Evolutionary conservation across 2,797 vertebrate genomes (phyloP).

Genomic region (Discoglossus pictus): DNA sequence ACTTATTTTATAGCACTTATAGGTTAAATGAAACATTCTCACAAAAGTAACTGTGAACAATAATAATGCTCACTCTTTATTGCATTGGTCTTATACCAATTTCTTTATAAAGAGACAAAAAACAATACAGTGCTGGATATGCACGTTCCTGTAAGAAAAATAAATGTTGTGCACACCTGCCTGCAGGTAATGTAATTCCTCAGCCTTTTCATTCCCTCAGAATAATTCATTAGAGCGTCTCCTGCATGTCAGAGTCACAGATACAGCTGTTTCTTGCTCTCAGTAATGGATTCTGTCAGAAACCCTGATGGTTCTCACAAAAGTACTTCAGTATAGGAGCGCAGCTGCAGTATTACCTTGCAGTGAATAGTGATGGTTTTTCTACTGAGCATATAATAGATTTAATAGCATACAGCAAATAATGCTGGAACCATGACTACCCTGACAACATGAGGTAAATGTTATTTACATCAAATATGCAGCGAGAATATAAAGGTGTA

Average conservation of each 20-base stretch:
- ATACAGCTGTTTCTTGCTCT: conserved; percentile 35
- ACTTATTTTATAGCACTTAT: too few relatives aligned
- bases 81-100: too few relatives aligned
- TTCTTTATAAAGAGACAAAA: too few relatives aligned
- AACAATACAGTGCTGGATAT: too few relatives aligned
- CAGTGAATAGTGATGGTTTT: conserved; percentile 19
- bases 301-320: conserved; percentile 38
- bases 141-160: too few relatives aligned
- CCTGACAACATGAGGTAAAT: conserved; percentile 10
- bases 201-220: conserved; percentile 1
- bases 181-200: conserved; percentile 10
- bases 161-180: too few relatives aligned
- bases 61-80: too few relatives aligned
- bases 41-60: too few relatives aligned
- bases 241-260: conserved; percentile 27
- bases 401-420: conserved; percentile 26
- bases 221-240: conserved; percentile 30
- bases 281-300: conserved; percentile 44
- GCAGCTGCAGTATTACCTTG: conserved; percentile 22
- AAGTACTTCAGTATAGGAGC: conserved; percentile 21
- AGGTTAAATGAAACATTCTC: too few relatives aligned
- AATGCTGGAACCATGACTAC: conserved; percentile 14
- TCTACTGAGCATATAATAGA: conserved; percentile 4
- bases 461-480: too few relatives aligned
- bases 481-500: too few relatives aligned